Evolutionary conservation across 2,888 invertebrate genomes (phyloP).

Genomic region (Sepioteuthis lessoniana): DNA sequence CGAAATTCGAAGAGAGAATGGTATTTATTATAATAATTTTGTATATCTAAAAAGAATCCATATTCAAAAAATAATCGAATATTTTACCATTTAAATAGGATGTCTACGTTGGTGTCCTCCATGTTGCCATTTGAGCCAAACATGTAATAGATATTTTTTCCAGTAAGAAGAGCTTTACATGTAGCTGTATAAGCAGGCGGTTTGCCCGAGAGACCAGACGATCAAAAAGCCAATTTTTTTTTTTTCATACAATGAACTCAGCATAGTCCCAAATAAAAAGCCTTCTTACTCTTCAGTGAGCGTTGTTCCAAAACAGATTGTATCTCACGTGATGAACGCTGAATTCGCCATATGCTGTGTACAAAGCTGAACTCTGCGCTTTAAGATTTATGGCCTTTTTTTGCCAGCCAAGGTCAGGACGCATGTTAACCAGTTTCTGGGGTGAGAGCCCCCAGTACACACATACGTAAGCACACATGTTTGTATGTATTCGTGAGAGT

Average conservation of each 20-base stretch:
- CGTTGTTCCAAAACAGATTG: conserved; percentile 33
- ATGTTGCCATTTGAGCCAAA: too few relatives aligned
- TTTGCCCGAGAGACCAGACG: not conserved
- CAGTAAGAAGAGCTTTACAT: not conserved
- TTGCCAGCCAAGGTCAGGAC: conserved; percentile 23
- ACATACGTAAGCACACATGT: not conserved
- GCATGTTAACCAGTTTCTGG: not conserved
- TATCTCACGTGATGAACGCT: conserved; percentile 33
- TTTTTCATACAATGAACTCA: not conserved
- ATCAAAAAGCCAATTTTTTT: not conserved
- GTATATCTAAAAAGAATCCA: too few relatives aligned
- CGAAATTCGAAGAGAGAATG: too few relatives aligned
- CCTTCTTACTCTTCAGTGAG: conserved; percentile 13
- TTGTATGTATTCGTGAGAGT: not conserved
- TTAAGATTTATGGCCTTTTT: not conserved
- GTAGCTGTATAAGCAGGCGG: not conserved
- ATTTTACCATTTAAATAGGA: too few relatives aligned
- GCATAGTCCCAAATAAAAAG: not conserved
- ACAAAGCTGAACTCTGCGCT: not conserved
- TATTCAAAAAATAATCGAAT: too few relatives aligned
- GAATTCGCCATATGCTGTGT: not conserved
- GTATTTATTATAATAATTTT: too few relatives aligned
- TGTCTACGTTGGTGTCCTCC: too few relatives aligned
- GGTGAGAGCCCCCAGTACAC: not conserved
- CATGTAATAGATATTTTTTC: too few relatives aligned